Evolutionary conservation across 2,888 invertebrate species (phyloP), one percentile per base, ranked within the genome.

Genomic region (Hemithea aestivaria): DNA sequence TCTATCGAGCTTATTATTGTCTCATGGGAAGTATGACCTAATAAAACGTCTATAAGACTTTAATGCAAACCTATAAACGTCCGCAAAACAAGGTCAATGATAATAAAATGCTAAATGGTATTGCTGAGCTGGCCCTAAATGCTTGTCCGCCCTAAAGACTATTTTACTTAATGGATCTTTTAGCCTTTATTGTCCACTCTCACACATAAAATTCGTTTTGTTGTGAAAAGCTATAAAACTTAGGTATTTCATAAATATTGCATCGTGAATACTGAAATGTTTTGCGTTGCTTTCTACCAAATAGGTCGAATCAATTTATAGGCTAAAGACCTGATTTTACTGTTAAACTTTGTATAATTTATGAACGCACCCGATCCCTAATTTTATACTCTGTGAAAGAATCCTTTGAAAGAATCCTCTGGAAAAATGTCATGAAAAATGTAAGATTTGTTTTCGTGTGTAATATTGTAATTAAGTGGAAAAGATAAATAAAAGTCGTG

Each of bases 11-110:
- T 27, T 35, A 31, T 40, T 23, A 33, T 37, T 26, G n/a, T 33
- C 33, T 37, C 33, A 32, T 43, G 16, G 16, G 16, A 7, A 10
- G 7, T 16, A 47, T 31, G 51, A 49, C 52, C 54, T 41, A 56
- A 55, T 59, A 57, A 56, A 62, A 50, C 48, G 37, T 27, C 44
- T 46, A 52, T 52, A 45, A 16, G 5, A 16, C 49, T 55, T 54
- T 52, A 37, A 42, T 56, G 48, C 45, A 45, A 60, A 53, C 49
- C 58, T 45, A 58, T 62, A 57, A 61, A 62, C 53, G 53, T 42
- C 42, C 40, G 32, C 35, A 26, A 42, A 61, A 62, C 52, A 49
- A 53, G 62, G 62, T 44, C 62, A 58, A 51, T 48, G 45, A 51
- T 57, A 56, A 62, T 59, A 53, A 54, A 55, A 58, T 16, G 16